Percentiles rank a stretch among this genome's conserved stretches.
Evolutionary conservation across 2,113 vertebrate species (phyloP).

Genomic region (Pollachius pollachius): DNA sequence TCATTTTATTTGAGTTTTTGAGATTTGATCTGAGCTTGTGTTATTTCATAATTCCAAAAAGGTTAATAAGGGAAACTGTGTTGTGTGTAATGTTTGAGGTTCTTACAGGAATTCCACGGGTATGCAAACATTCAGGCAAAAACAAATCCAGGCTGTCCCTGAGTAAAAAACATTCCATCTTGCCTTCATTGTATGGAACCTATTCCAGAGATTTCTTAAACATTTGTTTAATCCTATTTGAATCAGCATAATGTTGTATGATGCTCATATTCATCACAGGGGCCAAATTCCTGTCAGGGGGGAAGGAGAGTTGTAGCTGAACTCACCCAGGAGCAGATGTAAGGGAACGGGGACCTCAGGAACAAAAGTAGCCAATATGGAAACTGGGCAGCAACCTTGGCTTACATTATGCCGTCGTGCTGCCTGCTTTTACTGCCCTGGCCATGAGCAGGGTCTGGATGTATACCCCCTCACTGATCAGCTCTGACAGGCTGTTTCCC

Average conservation of each 20-base stretch:
- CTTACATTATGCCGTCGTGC: neutral
- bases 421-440: too few relatives aligned
- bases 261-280: neutral
- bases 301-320: neutral
- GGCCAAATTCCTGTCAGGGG: slow-evolving; percentile 6
- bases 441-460: too few relatives aligned
- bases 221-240: slow-evolving; percentile 13
- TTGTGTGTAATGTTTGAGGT: neutral
- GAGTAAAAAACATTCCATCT: too few relatives aligned
- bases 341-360: neutral
- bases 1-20: neutral
- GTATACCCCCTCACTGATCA: too few relatives aligned
- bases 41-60: neutral
- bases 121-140: neutral
- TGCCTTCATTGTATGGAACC: neutral
- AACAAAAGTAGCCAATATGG: neutral
- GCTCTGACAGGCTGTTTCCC: too few relatives aligned
- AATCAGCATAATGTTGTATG: slow-evolving; percentile 7
- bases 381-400: neutral
- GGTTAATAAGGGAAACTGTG: neutral
- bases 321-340: slow-evolving; percentile 11
- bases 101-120: neutral
- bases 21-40: neutral
- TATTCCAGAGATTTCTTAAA: slow-evolving; percentile 9
- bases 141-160: too few relatives aligned